Base-by-base conservation (phyloP, 2,797 vertebrate species). In the Neosilurus mollespiculum region DNA sequence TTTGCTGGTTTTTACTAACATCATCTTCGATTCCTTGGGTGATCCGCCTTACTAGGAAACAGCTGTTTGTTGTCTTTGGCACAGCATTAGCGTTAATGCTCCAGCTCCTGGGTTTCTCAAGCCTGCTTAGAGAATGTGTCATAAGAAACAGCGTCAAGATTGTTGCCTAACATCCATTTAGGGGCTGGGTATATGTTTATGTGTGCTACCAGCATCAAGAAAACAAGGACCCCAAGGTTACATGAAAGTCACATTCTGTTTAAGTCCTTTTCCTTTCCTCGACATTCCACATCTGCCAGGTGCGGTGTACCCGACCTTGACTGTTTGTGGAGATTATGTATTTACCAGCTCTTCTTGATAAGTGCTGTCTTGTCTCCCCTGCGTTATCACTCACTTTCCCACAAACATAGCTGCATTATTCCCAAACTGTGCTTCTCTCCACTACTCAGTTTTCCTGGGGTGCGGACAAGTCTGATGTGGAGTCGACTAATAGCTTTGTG, bases 51-150 rank as follows among this genome's bases (percentile, higher is more conserved):
- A 81, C 90, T 90, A 84, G 87, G 90, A 90, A 91, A 92, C 93
- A 93, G 93, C 93, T 92, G 87, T 91, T 93, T 93, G 93, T 93
- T 93, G 92, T 93, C 92, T 88, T 92, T 94, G 93, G 92, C 92
- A 92, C 85, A 67, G 85, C 90, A 91, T 92, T 92, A 92, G 92
- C 61, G 77, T 81, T 84, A 84, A 86, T 81, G 78, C 80, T 83
- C 89, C 89, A 90, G 92, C 90, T 91, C 86, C 87, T 91, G 91
- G 91, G 88, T 92, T 93, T 93, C 89, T 84, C 64, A 88, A 89
- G 91, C 89, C 90, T 90, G 91, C 89, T 86, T 88, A 89, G 84
- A 90, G 90, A 87, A 89, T 89, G 85, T 86, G 88, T 90, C 87
- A 93, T 91, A 92, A 93, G 88, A 94, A 94, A 93, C 92, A 83